Base-by-base conservation (phyloP, 2,797 vertebrate species). In the Siniperca obscura region DNA sequence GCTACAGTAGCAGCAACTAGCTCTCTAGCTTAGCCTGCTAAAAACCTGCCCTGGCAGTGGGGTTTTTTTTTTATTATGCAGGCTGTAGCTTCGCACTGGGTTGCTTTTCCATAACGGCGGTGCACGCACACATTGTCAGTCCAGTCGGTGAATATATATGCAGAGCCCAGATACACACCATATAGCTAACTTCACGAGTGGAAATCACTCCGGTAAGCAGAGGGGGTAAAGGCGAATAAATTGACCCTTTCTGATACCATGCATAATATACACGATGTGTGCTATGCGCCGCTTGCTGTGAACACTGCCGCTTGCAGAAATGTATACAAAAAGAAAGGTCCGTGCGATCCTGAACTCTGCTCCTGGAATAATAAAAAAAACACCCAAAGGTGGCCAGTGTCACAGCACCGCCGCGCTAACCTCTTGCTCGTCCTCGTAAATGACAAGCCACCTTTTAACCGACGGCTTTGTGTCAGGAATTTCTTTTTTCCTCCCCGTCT, bases 391-490 rank as follows among this genome's bases (percentile, higher is more conserved):
- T 90, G 89, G 86, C 66, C 82, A 53, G 93, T 92, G 93, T 91
- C 92, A 91, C 90, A 70, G 93, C 93, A 87, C 91, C 74, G 89
- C 92, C 88, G 90, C 91, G 86, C 93, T 94, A 94, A 96, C 95
- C 95, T 91, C 91, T 81, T 83, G 95, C 91, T 94, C 95, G 93
- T 91, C 92, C 95, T 88, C 94, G 95, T 92, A 94, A 95, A 95
- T 96, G 97, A 96, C 97, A 96, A 96, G 96, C 96, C 96, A 96
- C 97, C 97, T 96, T 96, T 88, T 93, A 96, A 96, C 96, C 96
- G 96, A 93, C 90, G 93, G 97, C 97, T 98, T 98, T 98, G 97
- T 98, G 97, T 96, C 94, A 95, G 92, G 84, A 90, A 90, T 88
- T 87, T 80, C 62, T 87, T 53, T 77, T 75, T 64, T 34, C 25